phyloP scores from a whole-genome alignment of 2,113 vertebrate genomes.

The Pogona vitticeps region DNA sequence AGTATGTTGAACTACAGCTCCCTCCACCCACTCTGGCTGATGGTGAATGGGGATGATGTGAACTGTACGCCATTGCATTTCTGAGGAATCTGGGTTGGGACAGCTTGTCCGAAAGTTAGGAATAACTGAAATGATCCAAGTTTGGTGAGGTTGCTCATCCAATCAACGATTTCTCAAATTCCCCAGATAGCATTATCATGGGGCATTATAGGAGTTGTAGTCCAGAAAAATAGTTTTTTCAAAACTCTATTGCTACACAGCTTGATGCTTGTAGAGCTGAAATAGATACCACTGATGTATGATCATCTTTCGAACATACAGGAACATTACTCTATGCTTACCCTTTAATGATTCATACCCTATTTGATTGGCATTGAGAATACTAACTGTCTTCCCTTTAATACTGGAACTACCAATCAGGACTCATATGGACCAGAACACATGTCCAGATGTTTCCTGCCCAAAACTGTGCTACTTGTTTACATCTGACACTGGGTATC shows the following conservation, averaged over 20 bases:
- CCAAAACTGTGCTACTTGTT: background rate
- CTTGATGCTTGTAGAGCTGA: background rate
- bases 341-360: background rate
- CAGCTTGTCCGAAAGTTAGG: background rate
- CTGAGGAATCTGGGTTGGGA: background rate
- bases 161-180: too few relatives aligned
- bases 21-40: background rate
- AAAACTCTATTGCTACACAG: background rate
- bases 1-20: background rate
- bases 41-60: background rate
- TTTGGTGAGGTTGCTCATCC: too few relatives aligned
- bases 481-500: background rate
- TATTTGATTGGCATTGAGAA: background rate
- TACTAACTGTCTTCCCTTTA: background rate
- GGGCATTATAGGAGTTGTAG: too few relatives aligned
- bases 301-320: background rate
- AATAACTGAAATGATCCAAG: background rate
- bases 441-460: background rate
- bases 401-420: background rate
- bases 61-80: background rate
- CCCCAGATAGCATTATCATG: too few relatives aligned
- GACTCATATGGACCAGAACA: background rate
- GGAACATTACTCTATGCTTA: background rate
- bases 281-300: background rate
- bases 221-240: too few relatives aligned